Conservation (phyloP, 2,888 invertebrate species). For the Pilophorus perplexus region DNA sequence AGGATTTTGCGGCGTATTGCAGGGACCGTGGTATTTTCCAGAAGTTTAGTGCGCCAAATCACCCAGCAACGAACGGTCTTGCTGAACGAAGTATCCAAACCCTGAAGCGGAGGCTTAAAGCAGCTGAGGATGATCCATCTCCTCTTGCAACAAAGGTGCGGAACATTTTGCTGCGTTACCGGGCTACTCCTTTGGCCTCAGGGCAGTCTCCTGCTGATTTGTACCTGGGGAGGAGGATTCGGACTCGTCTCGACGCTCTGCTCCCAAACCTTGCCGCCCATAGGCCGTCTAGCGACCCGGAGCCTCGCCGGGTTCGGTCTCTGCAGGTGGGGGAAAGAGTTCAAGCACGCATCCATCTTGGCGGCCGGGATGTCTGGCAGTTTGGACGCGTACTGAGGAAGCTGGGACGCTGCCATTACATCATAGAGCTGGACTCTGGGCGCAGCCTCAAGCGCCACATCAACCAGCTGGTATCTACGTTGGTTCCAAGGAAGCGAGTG, state of each 20-base stretch:
- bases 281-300: background rate
- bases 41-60: conserved; percentile 28
- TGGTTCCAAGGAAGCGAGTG: conserved; percentile 2
- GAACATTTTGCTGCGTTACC: conserved; percentile 12
- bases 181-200: conserved; percentile 37
- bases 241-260: conserved; percentile 40
- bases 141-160: conserved; percentile 34
- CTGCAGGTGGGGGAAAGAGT: conserved; percentile 25
- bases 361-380: background rate
- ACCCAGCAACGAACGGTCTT: conserved; percentile 33
- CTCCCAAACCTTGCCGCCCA: conserved; percentile 8
- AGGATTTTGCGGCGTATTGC: conserved; percentile 47
- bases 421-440: conserved; percentile 13
- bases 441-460: conserved; percentile 20
- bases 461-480: conserved; percentile 2
- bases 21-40: conserved; percentile 37
- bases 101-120: conserved; percentile 15
- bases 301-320: background rate
- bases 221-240: conserved; percentile 41
- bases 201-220: conserved; percentile 44
- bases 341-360: background rate
- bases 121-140: conserved; percentile 43
- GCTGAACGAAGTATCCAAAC: conserved; percentile 30
- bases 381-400: conserved; percentile 1
- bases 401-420: conserved; percentile 16